These are phyloP conservation scores for Pterophyllum scalare DNA, from an alignment of 2,113 vertebrate genomes.

Conservation along the genomic window DNA sequence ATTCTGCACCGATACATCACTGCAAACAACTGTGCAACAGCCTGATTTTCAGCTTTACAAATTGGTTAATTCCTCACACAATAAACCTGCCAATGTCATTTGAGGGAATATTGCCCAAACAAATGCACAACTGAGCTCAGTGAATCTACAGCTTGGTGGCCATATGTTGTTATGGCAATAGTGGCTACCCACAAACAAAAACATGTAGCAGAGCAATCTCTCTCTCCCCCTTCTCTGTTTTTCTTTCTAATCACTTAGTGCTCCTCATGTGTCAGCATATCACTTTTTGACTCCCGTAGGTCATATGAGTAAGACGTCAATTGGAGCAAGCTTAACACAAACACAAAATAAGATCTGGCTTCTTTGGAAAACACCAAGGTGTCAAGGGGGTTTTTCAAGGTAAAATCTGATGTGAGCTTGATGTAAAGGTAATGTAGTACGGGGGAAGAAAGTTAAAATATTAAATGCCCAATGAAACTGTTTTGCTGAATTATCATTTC, in stretches of 20 bases:
- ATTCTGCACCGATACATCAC: constrained; percentile 36
- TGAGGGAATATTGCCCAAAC: constrained; percentile 60
- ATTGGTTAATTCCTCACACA: constrained; percentile 60
- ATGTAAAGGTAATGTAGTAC: constrained; percentile 19
- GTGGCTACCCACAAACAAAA: constrained; percentile 61
- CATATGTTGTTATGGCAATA: constrained; percentile 78
- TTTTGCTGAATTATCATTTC: background rate
- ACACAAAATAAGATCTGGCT: constrained; percentile 48
- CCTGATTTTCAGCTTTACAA: constrained; percentile 59
- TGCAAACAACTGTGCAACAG: constrained; percentile 50
- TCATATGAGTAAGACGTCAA: constrained; percentile 68
- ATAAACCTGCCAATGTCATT: constrained; percentile 58
- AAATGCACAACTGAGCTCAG: constrained; percentile 65
- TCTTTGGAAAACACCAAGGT: constrained; percentile 25
- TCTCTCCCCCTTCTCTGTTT: constrained; percentile 10
- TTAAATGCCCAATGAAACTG: constrained; percentile 1
- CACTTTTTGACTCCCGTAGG: constrained; percentile 52
- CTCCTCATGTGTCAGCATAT: constrained; percentile 65
- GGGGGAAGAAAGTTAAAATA: constrained; percentile 1
- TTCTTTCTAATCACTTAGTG: constrained; percentile 51
- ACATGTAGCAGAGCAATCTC: constrained; percentile 36
- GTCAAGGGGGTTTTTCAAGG: background rate
- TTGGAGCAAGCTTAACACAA: constrained; percentile 43
- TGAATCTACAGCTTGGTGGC: constrained; percentile 73
- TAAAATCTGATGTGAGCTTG: constrained; percentile 1